A percentile compares a stretch with the other conserved stretches of the same genome.
Evolutionary conservation across 2,888 invertebrate genomes (phyloP).

Genomic region (Pandemis cinnamomeana): DNA sequence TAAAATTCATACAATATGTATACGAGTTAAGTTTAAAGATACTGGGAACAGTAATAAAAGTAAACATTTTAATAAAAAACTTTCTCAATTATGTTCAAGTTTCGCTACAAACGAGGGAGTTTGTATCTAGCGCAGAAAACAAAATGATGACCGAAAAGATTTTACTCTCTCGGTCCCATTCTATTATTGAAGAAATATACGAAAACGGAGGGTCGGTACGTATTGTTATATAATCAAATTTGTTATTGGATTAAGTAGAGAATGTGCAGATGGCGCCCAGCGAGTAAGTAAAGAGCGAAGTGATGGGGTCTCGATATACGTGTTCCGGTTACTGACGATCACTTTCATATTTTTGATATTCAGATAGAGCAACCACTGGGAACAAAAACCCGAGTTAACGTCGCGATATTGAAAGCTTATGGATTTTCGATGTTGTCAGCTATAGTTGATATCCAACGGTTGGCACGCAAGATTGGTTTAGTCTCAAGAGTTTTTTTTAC

Average conservation of each 20-base stretch:
- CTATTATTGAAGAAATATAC: conserved; percentile 42
- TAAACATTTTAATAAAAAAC: conserved; percentile 3
- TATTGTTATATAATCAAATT: conserved; percentile 80
- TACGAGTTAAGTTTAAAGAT: neutral
- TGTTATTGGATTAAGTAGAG: conserved; percentile 78
- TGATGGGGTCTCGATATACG: conserved; percentile 84
- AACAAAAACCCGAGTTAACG: conserved; percentile 82
- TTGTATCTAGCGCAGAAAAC: conserved; percentile 5
- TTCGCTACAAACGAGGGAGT: neutral
- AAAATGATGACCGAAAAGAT: conserved; percentile 13
- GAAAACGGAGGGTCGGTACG: conserved; percentile 55
- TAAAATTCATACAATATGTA: neutral
- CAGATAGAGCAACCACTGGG: conserved; percentile 80
- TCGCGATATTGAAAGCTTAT: conserved; percentile 83
- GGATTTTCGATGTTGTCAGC: conserved; percentile 79
- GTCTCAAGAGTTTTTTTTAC: neutral
- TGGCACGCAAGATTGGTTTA: conserved; percentile 37
- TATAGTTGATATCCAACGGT: conserved; percentile 70
- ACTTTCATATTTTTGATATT: conserved; percentile 83
- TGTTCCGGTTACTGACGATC: conserved; percentile 81
- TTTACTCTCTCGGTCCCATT: conserved; percentile 20
- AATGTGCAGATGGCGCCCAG: conserved; percentile 81
- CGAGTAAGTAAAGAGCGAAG: conserved; percentile 82
- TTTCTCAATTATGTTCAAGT: conserved; percentile 7
- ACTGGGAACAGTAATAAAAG: neutral